Conservation (phyloP, 2,888 invertebrate genomes). For the Leptinotarsa rubiginosa region DNA sequence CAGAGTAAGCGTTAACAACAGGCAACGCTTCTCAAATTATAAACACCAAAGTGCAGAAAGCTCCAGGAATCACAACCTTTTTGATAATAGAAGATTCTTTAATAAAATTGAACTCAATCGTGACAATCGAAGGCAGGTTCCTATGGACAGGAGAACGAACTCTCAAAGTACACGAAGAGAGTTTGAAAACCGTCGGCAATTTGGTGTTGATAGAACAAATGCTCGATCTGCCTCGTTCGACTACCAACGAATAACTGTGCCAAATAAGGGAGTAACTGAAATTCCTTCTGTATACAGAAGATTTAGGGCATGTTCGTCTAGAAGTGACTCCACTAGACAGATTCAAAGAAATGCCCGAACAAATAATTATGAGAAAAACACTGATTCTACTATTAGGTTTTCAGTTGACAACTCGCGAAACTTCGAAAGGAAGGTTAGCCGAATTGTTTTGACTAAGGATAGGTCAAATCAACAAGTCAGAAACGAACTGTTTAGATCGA, state of each 20-base stretch:
- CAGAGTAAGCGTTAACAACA: slow-evolving; percentile 10
- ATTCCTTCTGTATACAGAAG: neutral
- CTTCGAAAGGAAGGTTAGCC: neutral
- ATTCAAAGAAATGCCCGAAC: slow-evolving; percentile 24
- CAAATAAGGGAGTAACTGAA: neutral
- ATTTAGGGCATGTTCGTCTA: slow-evolving; percentile 30
- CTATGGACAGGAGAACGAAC: neutral
- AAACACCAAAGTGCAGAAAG: slow-evolving; percentile 12
- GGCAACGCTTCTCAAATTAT: slow-evolving; percentile 10
- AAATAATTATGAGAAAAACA: slow-evolving; percentile 23
- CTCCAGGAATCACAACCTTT: neutral
- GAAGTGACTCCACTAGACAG: slow-evolving; percentile 44
- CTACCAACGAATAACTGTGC: neutral
- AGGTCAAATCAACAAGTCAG: neutral
- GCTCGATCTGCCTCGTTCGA: neutral
- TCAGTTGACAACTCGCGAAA: neutral
- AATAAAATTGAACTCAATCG: neutral
- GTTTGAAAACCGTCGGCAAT: neutral
- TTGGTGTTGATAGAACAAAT: neutral
- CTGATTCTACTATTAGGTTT: neutral
- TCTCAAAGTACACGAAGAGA: neutral
- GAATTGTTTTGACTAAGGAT: neutral
- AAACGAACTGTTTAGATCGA: neutral
- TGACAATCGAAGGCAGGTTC: neutral
- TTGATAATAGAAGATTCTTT: neutral